phyloP scores from a whole-genome alignment of 2,797 vertebrate genomes.

The Danio kyathit region DNA sequence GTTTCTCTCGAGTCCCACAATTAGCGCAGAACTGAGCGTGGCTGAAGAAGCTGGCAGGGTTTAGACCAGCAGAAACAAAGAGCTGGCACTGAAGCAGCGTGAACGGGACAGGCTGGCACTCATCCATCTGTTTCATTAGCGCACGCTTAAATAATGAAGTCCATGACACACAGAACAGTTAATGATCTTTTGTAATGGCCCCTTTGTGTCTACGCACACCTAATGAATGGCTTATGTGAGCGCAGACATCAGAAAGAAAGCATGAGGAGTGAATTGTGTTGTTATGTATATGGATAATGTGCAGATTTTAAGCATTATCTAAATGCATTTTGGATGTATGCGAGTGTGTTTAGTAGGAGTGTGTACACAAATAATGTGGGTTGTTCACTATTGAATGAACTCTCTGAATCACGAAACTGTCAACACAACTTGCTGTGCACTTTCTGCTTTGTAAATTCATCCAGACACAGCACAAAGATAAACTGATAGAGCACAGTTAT shows the following conservation, averaged over 20 bases:
- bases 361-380: too few relatives aligned
- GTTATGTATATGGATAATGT: conserved; percentile 21
- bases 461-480: too few relatives aligned
- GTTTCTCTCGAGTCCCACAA: background rate
- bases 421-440: background rate
- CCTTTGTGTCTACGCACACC: conserved; percentile 26
- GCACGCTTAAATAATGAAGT: conserved; percentile 44
- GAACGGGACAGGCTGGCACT: conserved; percentile 3
- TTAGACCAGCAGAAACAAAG: conserved; percentile 40
- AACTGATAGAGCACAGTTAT: too few relatives aligned
- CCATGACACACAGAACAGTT: conserved; percentile 34
- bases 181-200: conserved; percentile 47
- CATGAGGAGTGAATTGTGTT: conserved; percentile 13
- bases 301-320: background rate
- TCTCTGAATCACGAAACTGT: background rate
- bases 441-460: background rate
- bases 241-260: conserved; percentile 28
- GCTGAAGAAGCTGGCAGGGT: conserved; percentile 2
- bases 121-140: conserved; percentile 41
- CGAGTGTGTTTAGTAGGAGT: too few relatives aligned
- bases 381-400: too few relatives aligned
- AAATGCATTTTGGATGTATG: background rate
- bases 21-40: conserved; percentile 19
- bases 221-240: conserved; percentile 38
- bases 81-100: background rate